phyloP scores from a whole-genome alignment of 2,113 vertebrate species.

The Istiophorus platypterus region DNA sequence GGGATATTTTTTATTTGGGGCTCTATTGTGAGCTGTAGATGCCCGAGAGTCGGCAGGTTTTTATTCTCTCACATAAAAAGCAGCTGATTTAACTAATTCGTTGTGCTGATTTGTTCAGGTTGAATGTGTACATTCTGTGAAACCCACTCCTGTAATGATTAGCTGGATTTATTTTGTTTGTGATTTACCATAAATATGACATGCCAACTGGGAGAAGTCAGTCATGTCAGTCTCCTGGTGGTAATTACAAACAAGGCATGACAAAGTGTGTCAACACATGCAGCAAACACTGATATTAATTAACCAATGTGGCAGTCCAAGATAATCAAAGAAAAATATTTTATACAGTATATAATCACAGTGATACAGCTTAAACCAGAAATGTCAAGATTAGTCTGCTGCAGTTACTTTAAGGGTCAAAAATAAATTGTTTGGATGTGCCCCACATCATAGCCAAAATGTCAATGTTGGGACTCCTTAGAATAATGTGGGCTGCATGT shows the following conservation, averaged over 20 bases:
- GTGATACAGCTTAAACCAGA: not conserved
- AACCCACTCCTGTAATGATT: not conserved
- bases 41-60: not conserved
- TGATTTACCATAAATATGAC: slow-evolving; percentile 15
- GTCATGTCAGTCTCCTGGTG: not conserved
- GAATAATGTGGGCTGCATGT: no score
- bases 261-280: slow-evolving; percentile 19
- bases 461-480: no score
- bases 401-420: not conserved
- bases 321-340: no score
- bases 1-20: not conserved
- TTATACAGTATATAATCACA: no score
- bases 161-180: not conserved
- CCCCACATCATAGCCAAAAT: no score
- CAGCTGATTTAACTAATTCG: not conserved
- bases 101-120: slow-evolving; percentile 7
- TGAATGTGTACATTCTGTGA: not conserved
- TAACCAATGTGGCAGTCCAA: not conserved
- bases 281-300: slow-evolving; percentile 19
- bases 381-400: not conserved
- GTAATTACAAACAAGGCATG: slow-evolving; percentile 29
- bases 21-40: not conserved
- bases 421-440: no score
- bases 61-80: not conserved
- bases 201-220: slow-evolving; percentile 5